Base-by-base conservation (phyloP, 2,888 invertebrate genomes). In the Nowickia ferox region DNA sequence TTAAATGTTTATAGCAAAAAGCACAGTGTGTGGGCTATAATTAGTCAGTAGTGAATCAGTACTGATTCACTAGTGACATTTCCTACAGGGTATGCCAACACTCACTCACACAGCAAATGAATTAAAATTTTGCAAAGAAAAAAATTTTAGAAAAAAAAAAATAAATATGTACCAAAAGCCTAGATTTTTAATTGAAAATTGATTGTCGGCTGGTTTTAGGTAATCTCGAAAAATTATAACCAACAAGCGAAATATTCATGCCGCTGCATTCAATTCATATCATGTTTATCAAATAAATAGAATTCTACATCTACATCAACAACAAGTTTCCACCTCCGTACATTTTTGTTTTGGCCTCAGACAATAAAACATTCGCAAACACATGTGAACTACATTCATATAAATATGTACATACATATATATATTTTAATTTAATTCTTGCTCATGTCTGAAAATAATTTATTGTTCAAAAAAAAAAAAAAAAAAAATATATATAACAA, bases 191-290 rank as follows among this genome's bases (percentile, higher is more conserved):
- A 78, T 82, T 85, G 82, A 44, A 63, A 85, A 75, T 78, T 85
- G 85, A 85, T 85, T 82, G 74, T 75, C 78, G 63, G 78, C 82
- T 71, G 77, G 63, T 71, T 85, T 63, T 63, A 69, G 82, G 81
- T 84, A 68, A 72, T 61, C 53, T 51, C 51, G 22, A 17, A 78
- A 51, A 66, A 44, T 65, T 46, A 53, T 55, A 53, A 19, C 42
- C 6, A 63, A 42, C 15, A 40, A 22, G 51, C 30, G 30, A 59
- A 15, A 30, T 44, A 53, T 30, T 57, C 15, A 9, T 44, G 13
- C n/a, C 40, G n/a, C 15, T 17, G 22, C 22, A 61, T 78, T 78
- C 77, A 78, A 61, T 69, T 69, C n/a, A n/a, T n/a, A 69, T 78
- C 68, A 48, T 78, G 57, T 78, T 68, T n/a, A 40, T 22, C 57